Evolutionary conservation across 2,113 vertebrate species (phyloP).

Genomic region (Tiliqua scincoides): DNA sequence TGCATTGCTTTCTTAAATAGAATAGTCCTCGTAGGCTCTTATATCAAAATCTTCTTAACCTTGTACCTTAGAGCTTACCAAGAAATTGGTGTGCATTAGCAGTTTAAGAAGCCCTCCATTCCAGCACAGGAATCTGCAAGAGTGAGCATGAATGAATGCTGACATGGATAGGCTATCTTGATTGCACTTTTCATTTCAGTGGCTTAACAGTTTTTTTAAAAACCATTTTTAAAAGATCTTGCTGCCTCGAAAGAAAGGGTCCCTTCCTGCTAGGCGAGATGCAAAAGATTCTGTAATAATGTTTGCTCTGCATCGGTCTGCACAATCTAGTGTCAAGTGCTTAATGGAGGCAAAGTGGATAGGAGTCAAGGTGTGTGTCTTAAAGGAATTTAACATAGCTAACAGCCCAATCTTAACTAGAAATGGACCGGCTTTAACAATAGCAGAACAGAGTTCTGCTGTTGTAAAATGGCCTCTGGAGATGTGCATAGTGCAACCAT

Average conservation of each 20-base stretch:
- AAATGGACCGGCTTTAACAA: too few species aligned
- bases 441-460: too few species aligned
- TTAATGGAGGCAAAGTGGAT: background rate
- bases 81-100: constrained; percentile 65
- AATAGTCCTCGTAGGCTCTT: constrained; percentile 75
- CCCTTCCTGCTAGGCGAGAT: accelerated
- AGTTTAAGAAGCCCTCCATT: constrained; percentile 59
- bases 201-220: background rate
- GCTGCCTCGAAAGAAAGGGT: accelerated
- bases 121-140: constrained; percentile 56
- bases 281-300: accelerated
- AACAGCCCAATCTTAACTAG: too few species aligned
- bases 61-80: constrained; percentile 69
- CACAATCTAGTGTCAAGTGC: background rate
- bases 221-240: accelerated
- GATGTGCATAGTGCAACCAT: too few species aligned
- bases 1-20: constrained; percentile 73
- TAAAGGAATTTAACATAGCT: background rate
- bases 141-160: constrained; percentile 32
- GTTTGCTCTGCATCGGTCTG: background rate
- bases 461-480: too few species aligned
- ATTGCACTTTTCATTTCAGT: background rate
- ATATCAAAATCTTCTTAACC: constrained; percentile 78
- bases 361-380: background rate
- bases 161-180: constrained; percentile 36